Base-by-base conservation (phyloP, 2,888 invertebrate genomes). In the Sclerodermus sp. region DNA sequence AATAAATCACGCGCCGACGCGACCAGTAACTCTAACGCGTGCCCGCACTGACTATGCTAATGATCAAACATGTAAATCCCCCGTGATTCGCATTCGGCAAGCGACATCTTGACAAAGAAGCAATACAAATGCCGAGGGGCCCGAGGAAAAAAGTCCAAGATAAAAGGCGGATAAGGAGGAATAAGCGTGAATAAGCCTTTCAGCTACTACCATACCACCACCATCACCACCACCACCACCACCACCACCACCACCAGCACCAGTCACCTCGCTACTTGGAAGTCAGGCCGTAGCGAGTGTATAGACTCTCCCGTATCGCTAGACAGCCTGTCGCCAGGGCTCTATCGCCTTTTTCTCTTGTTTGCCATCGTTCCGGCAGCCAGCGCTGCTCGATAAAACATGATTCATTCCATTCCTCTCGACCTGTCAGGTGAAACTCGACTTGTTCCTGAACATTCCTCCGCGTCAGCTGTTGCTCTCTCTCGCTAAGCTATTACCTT, bases 271-370 rank as follows among this genome's bases (percentile, higher is more conserved):
- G n/a, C n/a, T n/a, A n/a, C n/a, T n/a, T n/a, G n/a, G n/a, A n/a
- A n/a, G n/a, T n/a, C n/a, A n/a, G n/a, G n/a, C n/a, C n/a, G 13
- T 42, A 39, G 47, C n/a, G 43, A 31, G 46, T 30, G 42, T 13
- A 30, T 41, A 10, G 16, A 32, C 36, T 34, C 43, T 47, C 45
- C 47, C 53, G 54, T 66, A 64, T 68, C 66, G 62, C 66, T 67
- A 73, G 73, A 73, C 73, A 48, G 73, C 71, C 61, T 71, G 73
- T 70, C 73, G 74, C 74, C 66, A 47, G 51, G 53, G 6, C n/a
- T 69, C 74, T 70, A 70, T 72, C 71, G 57, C 49, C 50, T 67
- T 60, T 62, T 64, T 55, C 60, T 53, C 52, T 48, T 49, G 53
- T 55, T 47, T 49, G 52, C 56, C 60, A 58, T 62, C 64, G 53